phyloP scores from a whole-genome alignment of 2,888 invertebrate species.

The Gastracanthus pulcherrimus region DNA sequence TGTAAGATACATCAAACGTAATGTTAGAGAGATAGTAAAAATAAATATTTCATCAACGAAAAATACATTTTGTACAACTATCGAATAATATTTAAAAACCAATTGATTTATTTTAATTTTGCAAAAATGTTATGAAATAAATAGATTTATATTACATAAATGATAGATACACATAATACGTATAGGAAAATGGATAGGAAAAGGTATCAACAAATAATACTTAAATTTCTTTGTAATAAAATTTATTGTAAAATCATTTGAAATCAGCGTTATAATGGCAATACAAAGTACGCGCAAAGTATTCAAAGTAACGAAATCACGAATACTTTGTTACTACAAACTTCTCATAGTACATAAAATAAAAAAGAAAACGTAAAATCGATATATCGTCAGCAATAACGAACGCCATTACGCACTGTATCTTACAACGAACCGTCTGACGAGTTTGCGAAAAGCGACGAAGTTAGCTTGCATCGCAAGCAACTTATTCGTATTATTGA shows the following conservation, averaged over 20 bases:
- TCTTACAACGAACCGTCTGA: conserved; percentile 38
- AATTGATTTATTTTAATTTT: too few species aligned
- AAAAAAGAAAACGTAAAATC: conserved; percentile 45
- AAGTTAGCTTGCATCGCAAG: conserved; percentile 51
- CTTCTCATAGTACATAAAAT: conserved; percentile 29
- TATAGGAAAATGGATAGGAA: background rate
- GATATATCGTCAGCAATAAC: conserved; percentile 32
- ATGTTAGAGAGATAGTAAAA: too few species aligned
- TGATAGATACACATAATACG: too few species aligned
- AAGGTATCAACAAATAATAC: background rate
- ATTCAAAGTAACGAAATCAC: conserved; percentile 38
- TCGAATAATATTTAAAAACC: too few species aligned
- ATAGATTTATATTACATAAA: too few species aligned
- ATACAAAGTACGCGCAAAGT: conserved; percentile 46
- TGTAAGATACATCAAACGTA: too few species aligned
- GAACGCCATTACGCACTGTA: conserved; percentile 23
- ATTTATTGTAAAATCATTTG: conserved; percentile 56
- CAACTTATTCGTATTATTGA: conserved; percentile 21
- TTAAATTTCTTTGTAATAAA: conserved; percentile 43
- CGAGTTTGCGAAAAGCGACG: conserved; percentile 34
- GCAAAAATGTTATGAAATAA: too few species aligned
- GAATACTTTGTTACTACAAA: conserved; percentile 29
- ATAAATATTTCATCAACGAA: too few species aligned
- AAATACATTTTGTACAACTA: too few species aligned
- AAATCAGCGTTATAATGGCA: conserved; percentile 47